Evolutionary conservation across 30 jellyfish, hydroid and myxozoan species (phyloP), one percentile per base, ranked within the genome.

Genomic region (Haliclystus octoradiatus): DNA sequence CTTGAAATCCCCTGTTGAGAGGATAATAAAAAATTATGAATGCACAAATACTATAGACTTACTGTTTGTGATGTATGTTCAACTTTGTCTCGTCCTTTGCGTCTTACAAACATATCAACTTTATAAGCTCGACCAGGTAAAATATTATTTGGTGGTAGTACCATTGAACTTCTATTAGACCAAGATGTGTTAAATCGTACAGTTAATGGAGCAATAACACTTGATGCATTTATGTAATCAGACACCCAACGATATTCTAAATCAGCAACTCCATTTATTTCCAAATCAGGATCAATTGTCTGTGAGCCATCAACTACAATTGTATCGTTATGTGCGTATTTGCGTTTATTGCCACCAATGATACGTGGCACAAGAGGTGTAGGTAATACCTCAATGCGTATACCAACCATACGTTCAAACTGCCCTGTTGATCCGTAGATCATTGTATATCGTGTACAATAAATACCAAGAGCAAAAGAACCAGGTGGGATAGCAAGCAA

Each of bases 401-500:
- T 19, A 29, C 84, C 84, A 46, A 33, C 71, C 32, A 25, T 26
- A 26, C 63, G 27, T n/a, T 19, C 47, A 63, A 61, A 71, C 49
- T 63, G 72, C 28, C 74, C 79, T 25, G 34, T 24, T 23, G 33
- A 35, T 1, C 98, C 98, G 66, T 61, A 81, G 32, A 28, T 15
- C n/a, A 89, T 78, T 4, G 76, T 76, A 68, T 70, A 74, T 15
- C 28, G 32, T 72, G 81, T 33, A 50, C 95, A 89, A 76, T 89
- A 89, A 2, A 5, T 24, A 14, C 98, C 94, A 64, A 60, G 74
- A 29, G 12, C 34, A 63, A 89, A 68, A 31, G 76, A 62, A 5
- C 92, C 32, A 3, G 98, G 95, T 14, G 94, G 95, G 7, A 89
- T 47, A 23, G 77, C 85, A 4, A 89, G 79, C 66, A 74, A 30